Percentiles rank a stretch among this genome's conserved stretches.
phyloP scores from a whole-genome alignment of 2,797 vertebrate species.

The Adelosebastes latens region DNA sequence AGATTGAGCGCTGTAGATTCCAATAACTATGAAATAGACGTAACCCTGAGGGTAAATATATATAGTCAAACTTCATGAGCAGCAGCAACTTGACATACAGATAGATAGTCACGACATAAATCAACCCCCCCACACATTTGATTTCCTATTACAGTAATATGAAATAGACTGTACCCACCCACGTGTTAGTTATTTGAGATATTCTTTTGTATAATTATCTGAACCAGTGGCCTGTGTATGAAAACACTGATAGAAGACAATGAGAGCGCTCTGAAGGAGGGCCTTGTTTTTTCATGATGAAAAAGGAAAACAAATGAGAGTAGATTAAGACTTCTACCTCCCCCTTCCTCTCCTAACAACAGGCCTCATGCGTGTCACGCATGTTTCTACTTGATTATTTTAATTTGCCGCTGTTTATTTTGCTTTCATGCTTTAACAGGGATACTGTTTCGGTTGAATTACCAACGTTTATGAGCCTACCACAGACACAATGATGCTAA shows the following conservation, averaged over 20 bases:
- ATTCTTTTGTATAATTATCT: conserved; percentile 71
- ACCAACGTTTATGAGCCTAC: conserved; percentile 33
- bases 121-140: neutral
- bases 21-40: conserved; percentile 20
- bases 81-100: neutral
- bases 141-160: conserved; percentile 12
- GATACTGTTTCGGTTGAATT: conserved; percentile 46
- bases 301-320: conserved; percentile 45
- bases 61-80: neutral
- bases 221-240: conserved; percentile 67
- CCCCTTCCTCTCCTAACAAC: conserved; percentile 25
- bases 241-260: conserved; percentile 58
- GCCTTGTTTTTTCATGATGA: conserved; percentile 34
- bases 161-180: conserved; percentile 15
- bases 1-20: conserved; percentile 23
- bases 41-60: conserved; percentile 17
- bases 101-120: neutral
- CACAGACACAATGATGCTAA: conserved; percentile 33
- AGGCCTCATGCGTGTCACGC: conserved; percentile 41
- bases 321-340: conserved; percentile 49
- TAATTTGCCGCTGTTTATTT: conserved; percentile 65
- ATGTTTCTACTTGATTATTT: conserved; percentile 61
- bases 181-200: conserved; percentile 43
- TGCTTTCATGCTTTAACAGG: conserved; percentile 33
- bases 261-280: conserved; percentile 32